Evolutionary conservation across 2,888 invertebrate genomes (phyloP).

Genomic region (Automeris io): DNA sequence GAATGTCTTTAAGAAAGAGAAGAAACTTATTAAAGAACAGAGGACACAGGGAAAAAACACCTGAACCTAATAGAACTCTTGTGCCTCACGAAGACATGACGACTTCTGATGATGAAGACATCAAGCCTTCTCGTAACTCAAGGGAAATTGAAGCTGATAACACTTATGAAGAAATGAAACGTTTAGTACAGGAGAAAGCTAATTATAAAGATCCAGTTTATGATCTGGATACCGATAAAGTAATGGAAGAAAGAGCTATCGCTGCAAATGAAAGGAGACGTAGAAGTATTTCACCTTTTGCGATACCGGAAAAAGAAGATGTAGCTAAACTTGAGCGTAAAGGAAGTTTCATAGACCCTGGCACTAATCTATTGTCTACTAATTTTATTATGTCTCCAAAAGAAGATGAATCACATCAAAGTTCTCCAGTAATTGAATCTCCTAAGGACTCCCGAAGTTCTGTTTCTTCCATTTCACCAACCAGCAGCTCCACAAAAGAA

Average conservation of each 20-base stretch:
- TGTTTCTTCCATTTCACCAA: constrained; percentile 44
- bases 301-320: constrained; percentile 62
- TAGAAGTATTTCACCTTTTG: constrained; percentile 72
- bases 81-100: constrained; percentile 79
- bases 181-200: constrained; percentile 57
- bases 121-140: constrained; percentile 41
- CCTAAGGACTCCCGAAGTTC: constrained; percentile 34
- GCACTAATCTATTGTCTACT: constrained; percentile 63
- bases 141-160: constrained; percentile 69
- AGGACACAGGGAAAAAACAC: constrained; percentile 69
- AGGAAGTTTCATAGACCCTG: constrained; percentile 69
- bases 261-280: constrained; percentile 65
- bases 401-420: constrained; percentile 54
- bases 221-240: constrained; percentile 62
- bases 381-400: constrained; percentile 60
- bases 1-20: constrained; percentile 77
- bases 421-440: constrained; percentile 49
- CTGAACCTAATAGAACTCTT: constrained; percentile 64
- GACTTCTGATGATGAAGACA: constrained; percentile 75
- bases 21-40: constrained; percentile 78
- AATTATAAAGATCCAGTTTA: constrained; percentile 63
- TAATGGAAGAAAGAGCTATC: constrained; percentile 60
- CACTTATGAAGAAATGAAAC: constrained; percentile 69
- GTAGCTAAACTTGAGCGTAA: constrained; percentile 48
- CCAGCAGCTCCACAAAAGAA: constrained; percentile 48